phyloP scores from a whole-genome alignment of 1,140 invertebrate species.

The Danaus melanippus region DNA sequence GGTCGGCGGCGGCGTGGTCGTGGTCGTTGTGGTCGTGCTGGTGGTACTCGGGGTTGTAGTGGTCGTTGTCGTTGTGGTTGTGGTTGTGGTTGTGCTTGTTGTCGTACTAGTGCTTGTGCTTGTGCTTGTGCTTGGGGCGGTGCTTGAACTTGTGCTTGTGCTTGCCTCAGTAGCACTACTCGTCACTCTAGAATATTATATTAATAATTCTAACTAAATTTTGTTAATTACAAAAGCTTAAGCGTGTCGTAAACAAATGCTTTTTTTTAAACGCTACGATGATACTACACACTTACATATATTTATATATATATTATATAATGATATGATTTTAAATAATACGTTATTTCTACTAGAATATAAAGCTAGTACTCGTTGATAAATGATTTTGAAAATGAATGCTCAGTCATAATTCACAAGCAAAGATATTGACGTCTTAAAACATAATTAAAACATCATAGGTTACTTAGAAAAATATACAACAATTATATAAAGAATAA shows the following conservation, averaged over 20 bases:
- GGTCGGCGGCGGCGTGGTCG: constrained; percentile 43
- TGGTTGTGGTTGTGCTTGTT: constrained; percentile 70
- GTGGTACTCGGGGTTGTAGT: constrained; percentile 54
- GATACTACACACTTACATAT: no score
- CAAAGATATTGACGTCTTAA: no score
- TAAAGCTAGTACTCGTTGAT: no score
- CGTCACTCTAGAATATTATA: constrained; percentile 35
- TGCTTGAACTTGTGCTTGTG: constrained; percentile 58
- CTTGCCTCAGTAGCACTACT: constrained; percentile 48
- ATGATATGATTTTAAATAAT: no score
- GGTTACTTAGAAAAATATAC: no score
- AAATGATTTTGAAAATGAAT: no score
- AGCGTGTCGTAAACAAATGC: constrained; percentile 4
- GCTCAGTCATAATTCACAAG: no score
- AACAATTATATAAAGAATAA: no score
- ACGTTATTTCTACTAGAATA: no score
- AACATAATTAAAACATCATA: no score
- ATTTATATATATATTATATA: no score
- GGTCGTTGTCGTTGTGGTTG: constrained; percentile 48
- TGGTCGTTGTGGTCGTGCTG: constrained; percentile 46
- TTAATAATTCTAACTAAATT: constrained; percentile 7
- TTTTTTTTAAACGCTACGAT: no score
- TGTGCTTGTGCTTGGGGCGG: constrained; percentile 25
- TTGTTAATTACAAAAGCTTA: constrained; percentile 18
- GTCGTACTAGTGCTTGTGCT: constrained; percentile 55